A percentile compares a stretch with the other conserved stretches of the same genome.
These are phyloP conservation scores for Polymixis flavicincta DNA, from an alignment of 2,888 invertebrate genomes.

Conservation along the genomic window DNA sequence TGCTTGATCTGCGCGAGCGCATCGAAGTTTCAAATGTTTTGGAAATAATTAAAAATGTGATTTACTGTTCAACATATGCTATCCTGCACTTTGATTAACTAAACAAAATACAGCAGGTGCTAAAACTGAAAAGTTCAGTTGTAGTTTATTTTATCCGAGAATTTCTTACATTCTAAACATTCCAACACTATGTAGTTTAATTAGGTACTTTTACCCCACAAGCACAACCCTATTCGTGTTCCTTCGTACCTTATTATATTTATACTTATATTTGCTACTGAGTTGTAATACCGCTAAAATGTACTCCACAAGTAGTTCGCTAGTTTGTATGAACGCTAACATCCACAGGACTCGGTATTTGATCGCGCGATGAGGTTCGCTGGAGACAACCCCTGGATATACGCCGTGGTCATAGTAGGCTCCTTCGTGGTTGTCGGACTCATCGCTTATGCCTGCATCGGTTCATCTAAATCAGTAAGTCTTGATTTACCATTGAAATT, in stretches of 20 bases:
- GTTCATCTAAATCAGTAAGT: constrained; percentile 88
- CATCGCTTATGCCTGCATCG: constrained; percentile 95
- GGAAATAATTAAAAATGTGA: not conserved
- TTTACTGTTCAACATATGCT: not conserved
- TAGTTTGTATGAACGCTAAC: constrained; percentile 64
- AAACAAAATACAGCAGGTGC: not conserved
- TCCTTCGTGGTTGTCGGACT: constrained; percentile 95
- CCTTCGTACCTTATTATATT: not conserved
- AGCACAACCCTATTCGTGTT: not conserved
- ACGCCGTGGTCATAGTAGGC: constrained; percentile 95
- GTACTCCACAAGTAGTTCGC: constrained; percentile 64
- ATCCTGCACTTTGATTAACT: not conserved
- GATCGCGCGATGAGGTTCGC: constrained; percentile 94
- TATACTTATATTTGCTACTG: not conserved
- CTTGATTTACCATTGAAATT: not conserved
- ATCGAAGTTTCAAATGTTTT: not conserved
- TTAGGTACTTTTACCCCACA: not conserved
- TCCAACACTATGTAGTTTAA: not conserved
- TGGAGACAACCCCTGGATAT: constrained; percentile 97
- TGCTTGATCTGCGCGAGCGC: not conserved
- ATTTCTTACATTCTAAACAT: not conserved
- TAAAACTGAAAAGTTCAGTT: not conserved
- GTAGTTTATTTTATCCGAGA: not conserved
- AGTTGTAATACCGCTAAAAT: not conserved
- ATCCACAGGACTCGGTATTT: constrained; percentile 93